These are phyloP conservation scores for Aphaenogaster ashmeadi DNA, from an alignment of 1,140 invertebrate species.

Conservation along the genomic window DNA sequence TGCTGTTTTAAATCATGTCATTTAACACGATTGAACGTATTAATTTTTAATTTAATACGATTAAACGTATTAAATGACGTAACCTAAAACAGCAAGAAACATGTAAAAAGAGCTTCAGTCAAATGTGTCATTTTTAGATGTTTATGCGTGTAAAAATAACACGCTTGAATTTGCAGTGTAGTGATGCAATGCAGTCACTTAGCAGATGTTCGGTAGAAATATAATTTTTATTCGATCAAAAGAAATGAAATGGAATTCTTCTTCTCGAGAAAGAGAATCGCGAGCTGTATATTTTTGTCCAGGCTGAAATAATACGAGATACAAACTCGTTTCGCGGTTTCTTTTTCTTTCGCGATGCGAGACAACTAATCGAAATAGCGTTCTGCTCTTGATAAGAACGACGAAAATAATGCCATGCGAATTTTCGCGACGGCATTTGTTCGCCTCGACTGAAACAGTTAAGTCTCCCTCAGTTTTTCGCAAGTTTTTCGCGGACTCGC, in stretches of 20 bases:
- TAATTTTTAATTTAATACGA: too few species aligned
- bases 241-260: neutral
- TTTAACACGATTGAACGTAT: too few species aligned
- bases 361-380: neutral
- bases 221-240: neutral
- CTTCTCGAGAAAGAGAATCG: neutral
- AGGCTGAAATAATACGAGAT: neutral
- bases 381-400: neutral
- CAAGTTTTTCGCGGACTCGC: constrained; percentile 14
- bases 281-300: neutral
- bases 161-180: too few species aligned
- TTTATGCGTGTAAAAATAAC: too few species aligned
- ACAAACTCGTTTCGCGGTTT: neutral
- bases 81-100: too few species aligned
- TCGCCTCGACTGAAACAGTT: neutral
- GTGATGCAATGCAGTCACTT: neutral
- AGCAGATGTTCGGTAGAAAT: neutral
- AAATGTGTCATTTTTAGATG: too few species aligned
- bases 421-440: neutral
- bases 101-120: too few species aligned
- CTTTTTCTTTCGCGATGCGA: neutral
- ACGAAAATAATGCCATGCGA: neutral
- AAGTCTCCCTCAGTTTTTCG: constrained; percentile 23
- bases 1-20: too few species aligned
- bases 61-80: too few species aligned